Conservation (phyloP, 2,113 vertebrate genomes). For the Martes martes region DNA sequence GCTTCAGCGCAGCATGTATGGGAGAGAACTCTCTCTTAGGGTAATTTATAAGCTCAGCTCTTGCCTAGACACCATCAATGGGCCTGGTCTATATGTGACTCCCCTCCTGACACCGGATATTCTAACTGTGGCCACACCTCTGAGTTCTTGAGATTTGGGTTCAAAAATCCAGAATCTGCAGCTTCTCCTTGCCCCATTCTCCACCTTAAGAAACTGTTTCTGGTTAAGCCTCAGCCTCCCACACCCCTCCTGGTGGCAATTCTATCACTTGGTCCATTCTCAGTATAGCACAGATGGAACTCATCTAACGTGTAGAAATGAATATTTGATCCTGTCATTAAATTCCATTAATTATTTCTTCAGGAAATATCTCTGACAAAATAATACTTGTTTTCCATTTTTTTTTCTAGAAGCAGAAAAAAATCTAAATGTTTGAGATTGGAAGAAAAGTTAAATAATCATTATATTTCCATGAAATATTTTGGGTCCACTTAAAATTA, state of each 20-base stretch:
- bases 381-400: neutral
- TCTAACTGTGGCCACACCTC: neutral
- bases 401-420: neutral
- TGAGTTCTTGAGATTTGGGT: neutral
- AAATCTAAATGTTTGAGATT: neutral
- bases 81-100: neutral
- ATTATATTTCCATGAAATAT: neutral
- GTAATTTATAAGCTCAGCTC: neutral
- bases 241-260: too few species aligned
- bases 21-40: neutral
- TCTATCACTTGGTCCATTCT: too few species aligned
- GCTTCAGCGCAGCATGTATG: neutral
- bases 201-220: too few species aligned
- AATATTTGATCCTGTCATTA: neutral
- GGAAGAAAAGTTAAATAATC: neutral
- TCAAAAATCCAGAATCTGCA: too few species aligned
- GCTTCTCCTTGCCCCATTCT: too few species aligned
- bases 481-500: neutral
- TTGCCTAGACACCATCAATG: neutral
- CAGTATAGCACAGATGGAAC: too few species aligned
- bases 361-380: neutral
- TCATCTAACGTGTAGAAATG: too few species aligned
- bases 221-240: neutral
- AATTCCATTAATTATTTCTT: neutral
- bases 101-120: neutral